These are phyloP conservation scores for Eupleurogrammus muticus DNA, from an alignment of 2,797 vertebrate species.

Conservation along the genomic window DNA sequence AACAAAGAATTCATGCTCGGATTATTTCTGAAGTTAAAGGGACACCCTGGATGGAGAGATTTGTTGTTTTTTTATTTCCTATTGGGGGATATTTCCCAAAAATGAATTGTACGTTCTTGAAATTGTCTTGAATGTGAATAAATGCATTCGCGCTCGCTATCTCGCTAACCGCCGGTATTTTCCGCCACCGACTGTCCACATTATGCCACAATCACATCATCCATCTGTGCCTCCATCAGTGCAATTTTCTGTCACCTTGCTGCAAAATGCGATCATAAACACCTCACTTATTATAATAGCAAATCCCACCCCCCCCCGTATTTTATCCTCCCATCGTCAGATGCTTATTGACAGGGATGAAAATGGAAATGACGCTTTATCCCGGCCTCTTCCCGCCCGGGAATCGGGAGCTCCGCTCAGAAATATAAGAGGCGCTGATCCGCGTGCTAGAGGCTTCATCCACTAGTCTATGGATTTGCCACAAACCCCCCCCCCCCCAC, in stretches of 20 bases:
- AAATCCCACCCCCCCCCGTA: constrained; percentile 45
- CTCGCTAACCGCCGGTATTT: constrained; percentile 49
- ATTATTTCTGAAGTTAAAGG: neutral
- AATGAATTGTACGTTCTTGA: neutral
- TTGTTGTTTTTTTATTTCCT: constrained; percentile 16
- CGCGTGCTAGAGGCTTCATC: constrained; percentile 43
- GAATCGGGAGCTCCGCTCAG: constrained; percentile 47
- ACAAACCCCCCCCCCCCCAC: too few relatives aligned
- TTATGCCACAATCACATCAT: constrained; percentile 48
- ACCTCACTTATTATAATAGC: constrained; percentile 64
- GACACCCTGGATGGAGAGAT: neutral
- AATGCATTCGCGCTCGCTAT: constrained; percentile 37
- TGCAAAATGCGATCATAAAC: constrained; percentile 64
- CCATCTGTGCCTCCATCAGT: constrained; percentile 57
- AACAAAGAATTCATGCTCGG: constrained; percentile 11
- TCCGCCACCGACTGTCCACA: constrained; percentile 35
- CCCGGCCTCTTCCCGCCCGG: constrained; percentile 48
- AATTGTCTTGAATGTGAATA: constrained; percentile 35
- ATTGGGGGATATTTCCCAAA: constrained; percentile 10
- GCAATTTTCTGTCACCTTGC: constrained; percentile 70
- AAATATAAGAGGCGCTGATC: constrained; percentile 67
- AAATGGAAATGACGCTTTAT: constrained; percentile 77
- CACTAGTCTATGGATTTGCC: constrained; percentile 70
- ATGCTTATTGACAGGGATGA: constrained; percentile 73
- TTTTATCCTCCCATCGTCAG: constrained; percentile 51